These are phyloP conservation scores for Tokudaia tokunoshimensis DNA, from an alignment of 2,797 vertebrate species.

Conservation along the genomic window DNA sequence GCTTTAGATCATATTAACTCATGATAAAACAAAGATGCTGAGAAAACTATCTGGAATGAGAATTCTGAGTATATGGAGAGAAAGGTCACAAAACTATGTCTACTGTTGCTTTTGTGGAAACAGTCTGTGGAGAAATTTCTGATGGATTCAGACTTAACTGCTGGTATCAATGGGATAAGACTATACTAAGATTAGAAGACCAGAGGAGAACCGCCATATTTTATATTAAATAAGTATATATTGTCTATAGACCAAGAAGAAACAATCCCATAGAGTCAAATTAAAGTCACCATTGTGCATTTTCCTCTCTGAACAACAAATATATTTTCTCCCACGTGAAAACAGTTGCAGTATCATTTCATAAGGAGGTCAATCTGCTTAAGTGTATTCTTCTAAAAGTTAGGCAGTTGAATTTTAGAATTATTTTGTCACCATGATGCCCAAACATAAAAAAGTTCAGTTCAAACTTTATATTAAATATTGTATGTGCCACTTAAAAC, in stretches of 20 bases:
- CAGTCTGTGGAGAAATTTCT: not conserved
- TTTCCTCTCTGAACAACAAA: not conserved
- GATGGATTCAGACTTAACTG: fast-evolving
- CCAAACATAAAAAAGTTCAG: not conserved
- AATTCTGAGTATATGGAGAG: not conserved
- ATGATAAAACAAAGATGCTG: not conserved
- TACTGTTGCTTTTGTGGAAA: not conserved
- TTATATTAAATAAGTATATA: not conserved
- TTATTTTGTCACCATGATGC: not conserved
- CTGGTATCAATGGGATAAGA: not conserved
- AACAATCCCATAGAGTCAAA: not conserved
- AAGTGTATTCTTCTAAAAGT: not conserved
- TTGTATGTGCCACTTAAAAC: not conserved
- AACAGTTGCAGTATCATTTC: not conserved
- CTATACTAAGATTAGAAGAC: not conserved
- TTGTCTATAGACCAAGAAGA: not conserved
- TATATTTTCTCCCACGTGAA: not conserved
- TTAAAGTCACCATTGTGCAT: not conserved
- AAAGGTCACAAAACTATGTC: not conserved
- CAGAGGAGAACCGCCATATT: fast-evolving
- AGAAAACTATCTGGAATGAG: not conserved
- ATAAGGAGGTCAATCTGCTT: not conserved
- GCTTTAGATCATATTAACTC: not conserved
- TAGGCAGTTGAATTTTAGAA: not conserved
- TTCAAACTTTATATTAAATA: not conserved